A percentile compares a stretch with the other conserved stretches of the same genome.
phyloP scores from a whole-genome alignment of 2,888 invertebrate genomes.

The Stomorhina lunata region DNA sequence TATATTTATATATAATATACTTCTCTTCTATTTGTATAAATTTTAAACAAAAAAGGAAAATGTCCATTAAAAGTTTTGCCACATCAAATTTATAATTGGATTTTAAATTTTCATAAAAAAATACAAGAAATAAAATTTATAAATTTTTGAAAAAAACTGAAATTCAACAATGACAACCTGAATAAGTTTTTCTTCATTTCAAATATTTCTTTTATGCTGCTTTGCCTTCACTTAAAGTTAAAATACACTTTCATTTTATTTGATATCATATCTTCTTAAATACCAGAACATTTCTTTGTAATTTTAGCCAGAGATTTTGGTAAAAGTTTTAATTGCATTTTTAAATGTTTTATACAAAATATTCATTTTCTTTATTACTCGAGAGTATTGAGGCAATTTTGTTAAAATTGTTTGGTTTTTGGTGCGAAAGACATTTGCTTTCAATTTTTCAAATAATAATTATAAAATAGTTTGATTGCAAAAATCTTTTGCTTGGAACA shows the following conservation, averaged over 20 bases:
- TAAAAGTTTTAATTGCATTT: slow-evolving; percentile 53
- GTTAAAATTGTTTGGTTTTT: slow-evolving; percentile 22
- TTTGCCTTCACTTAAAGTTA: neutral
- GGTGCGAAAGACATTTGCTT: neutral
- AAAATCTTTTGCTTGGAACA: neutral
- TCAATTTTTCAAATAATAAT: neutral
- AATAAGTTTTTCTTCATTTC: slow-evolving; percentile 20
- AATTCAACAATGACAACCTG: slow-evolving; percentile 34
- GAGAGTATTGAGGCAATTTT: slow-evolving; percentile 13
- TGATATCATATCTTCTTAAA: slow-evolving; percentile 25
- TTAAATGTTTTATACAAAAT: neutral
- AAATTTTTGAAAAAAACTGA: neutral
- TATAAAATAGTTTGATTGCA: neutral
- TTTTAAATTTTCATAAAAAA: slow-evolving; percentile 32
- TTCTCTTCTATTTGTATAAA: neutral
- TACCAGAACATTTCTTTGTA: neutral
- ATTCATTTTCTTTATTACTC: neutral
- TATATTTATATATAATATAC: no score
- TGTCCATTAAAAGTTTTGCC: slow-evolving; percentile 47
- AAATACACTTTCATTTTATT: slow-evolving; percentile 10
- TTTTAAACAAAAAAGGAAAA: slow-evolving; percentile 14
- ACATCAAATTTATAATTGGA: slow-evolving; percentile 55
- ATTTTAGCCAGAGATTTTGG: slow-evolving; percentile 10
- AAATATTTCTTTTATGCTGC: neutral
- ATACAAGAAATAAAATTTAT: neutral